A percentile compares a stretch with the other conserved stretches of the same genome.
Conservation (phyloP, 2,888 invertebrate genomes). For the Ectropis crepuscularia region DNA sequence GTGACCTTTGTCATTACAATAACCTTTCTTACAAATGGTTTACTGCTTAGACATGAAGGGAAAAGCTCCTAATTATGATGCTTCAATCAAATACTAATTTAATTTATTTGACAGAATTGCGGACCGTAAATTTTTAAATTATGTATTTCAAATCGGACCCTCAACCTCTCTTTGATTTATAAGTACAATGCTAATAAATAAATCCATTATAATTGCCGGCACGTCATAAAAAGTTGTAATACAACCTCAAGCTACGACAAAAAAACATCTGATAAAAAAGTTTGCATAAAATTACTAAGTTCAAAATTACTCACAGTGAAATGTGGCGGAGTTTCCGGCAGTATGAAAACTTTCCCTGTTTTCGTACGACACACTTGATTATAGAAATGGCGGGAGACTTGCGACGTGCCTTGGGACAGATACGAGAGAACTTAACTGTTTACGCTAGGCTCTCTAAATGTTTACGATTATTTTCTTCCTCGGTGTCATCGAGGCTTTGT, state of each 20-base stretch:
- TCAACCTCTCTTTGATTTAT: too few relatives aligned
- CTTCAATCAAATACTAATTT: too few relatives aligned
- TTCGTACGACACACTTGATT: slow-evolving; percentile 27
- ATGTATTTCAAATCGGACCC: too few relatives aligned
- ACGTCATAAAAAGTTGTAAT: too few relatives aligned
- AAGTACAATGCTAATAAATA: too few relatives aligned
- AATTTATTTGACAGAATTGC: too few relatives aligned
- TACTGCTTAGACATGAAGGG: too few relatives aligned
- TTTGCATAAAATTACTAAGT: slow-evolving; percentile 25
- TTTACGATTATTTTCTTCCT: slow-evolving; percentile 39
- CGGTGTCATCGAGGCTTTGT: slow-evolving; percentile 30
- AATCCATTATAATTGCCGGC: too few relatives aligned
- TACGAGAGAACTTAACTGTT: slow-evolving; percentile 36
- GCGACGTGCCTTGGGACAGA: slow-evolving; percentile 31
- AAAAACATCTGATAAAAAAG: slow-evolving; percentile 28
- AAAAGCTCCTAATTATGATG: too few relatives aligned
- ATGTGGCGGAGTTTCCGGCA: slow-evolving; percentile 14
- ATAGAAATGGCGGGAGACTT: slow-evolving; percentile 32
- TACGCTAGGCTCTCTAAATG: slow-evolving; percentile 38
- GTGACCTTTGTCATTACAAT: too few relatives aligned
- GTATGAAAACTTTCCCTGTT: slow-evolving; percentile 23
- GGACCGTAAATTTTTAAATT: too few relatives aligned
- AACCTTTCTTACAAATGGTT: too few relatives aligned
- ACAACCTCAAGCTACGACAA: not conserved
- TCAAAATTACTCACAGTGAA: slow-evolving; percentile 18